Evolutionary conservation across 2,888 invertebrate genomes (phyloP).

Genomic region (Macropis europaea): DNA sequence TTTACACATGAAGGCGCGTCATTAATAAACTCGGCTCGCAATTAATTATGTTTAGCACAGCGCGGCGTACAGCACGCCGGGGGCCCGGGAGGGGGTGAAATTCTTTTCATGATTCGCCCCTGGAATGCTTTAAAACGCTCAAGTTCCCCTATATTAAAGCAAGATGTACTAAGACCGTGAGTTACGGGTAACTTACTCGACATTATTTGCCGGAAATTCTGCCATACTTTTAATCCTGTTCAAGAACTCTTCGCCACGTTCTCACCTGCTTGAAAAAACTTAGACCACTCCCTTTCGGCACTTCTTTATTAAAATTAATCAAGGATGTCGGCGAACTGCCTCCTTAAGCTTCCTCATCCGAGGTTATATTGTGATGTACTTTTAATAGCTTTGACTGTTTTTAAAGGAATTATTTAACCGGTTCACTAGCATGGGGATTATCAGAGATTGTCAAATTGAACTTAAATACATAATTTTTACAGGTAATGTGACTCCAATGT

Average conservation of each 20-base stretch:
- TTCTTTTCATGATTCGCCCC: conserved; percentile 31
- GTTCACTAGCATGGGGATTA: no score
- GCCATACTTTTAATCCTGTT: conserved; percentile 32
- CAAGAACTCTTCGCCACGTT: conserved; percentile 29
- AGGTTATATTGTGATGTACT: no score
- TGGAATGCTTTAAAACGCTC: conserved; percentile 12
- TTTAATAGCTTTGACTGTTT: no score
- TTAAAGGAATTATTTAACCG: no score
- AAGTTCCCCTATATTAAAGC: conserved; percentile 17
- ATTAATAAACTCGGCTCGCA: conserved; percentile 47
- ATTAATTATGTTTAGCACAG: conserved; percentile 51
- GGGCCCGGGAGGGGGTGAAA: neutral
- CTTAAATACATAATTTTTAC: no score
- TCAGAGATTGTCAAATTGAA: no score
- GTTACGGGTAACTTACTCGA: conserved; percentile 28
- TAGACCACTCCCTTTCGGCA: no score
- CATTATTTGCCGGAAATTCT: conserved; percentile 52
- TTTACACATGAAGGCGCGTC: conserved; percentile 26
- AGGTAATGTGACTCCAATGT: no score
- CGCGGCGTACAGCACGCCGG: neutral
- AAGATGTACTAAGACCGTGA: conserved; percentile 38
- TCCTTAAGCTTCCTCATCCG: no score
- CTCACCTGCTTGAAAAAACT: neutral
- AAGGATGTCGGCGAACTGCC: no score
- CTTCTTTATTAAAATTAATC: no score